Conservation (phyloP, 2,113 vertebrate genomes). For the Heteronetta atricapilla region DNA sequence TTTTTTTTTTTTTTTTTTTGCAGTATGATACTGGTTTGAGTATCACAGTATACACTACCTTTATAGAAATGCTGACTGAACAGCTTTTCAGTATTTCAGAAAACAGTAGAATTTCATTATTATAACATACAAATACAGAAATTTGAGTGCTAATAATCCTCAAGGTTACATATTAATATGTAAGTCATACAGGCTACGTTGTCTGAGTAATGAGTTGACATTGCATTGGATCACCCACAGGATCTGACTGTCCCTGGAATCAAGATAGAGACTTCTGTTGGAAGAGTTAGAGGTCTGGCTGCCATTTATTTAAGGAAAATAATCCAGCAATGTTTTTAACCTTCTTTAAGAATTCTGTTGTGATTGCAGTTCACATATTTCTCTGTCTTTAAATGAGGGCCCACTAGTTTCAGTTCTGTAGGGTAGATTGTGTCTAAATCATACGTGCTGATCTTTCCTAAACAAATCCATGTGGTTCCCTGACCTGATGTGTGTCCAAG, state of each 20-base stretch:
- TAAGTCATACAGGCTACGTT: not conserved
- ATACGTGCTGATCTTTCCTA: not conserved
- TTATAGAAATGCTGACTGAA: not conserved
- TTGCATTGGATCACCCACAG: not conserved
- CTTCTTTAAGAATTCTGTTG: not conserved
- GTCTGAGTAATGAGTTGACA: not conserved
- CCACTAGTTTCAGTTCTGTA: not conserved
- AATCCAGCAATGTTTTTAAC: not conserved
- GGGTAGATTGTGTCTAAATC: not conserved
- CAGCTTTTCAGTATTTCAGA: not conserved
- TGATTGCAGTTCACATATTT: not conserved
- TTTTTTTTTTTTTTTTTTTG: not conserved
- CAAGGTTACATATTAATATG: not conserved
- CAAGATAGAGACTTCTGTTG: not conserved
- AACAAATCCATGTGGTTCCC: not conserved
- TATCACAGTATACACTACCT: not conserved
- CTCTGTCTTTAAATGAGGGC: not conserved
- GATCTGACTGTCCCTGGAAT: not conserved
- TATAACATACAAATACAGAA: not conserved
- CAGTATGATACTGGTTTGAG: not conserved
- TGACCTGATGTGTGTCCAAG: rapidly evolving
- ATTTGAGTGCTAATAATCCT: not conserved
- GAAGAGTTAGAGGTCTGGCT: not conserved
- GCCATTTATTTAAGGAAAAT: not conserved
- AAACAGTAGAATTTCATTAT: not conserved